These are phyloP conservation scores for Julus scandinavius DNA, from an alignment of 2,888 invertebrate species.

Conservation along the genomic window DNA sequence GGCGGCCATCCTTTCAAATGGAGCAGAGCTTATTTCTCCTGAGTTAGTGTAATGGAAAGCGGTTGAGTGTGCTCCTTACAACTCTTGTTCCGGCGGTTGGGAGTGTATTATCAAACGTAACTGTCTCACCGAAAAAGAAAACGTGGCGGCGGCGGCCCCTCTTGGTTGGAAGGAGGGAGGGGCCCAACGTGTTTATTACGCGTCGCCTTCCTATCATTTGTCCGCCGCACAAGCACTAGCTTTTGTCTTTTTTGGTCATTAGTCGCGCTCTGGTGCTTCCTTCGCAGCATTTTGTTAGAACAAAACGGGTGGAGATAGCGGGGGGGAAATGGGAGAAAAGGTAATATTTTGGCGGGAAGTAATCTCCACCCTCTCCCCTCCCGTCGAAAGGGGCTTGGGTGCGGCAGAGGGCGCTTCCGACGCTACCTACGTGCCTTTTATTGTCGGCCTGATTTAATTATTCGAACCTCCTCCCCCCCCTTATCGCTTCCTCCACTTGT, in stretches of 20 bases:
- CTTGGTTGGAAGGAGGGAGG: not conserved
- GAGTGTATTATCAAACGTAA: not conserved
- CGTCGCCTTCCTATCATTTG: constrained; percentile 17
- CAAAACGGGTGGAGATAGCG: not conserved
- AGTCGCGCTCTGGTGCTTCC: constrained; percentile 1
- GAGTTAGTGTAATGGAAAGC: not conserved
- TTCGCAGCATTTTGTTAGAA: not conserved
- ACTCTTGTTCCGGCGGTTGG: not conserved
- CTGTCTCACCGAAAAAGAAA: too few species aligned
- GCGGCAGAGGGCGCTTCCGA: not conserved
- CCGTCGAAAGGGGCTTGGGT: not conserved
- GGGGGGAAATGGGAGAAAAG: too few species aligned
- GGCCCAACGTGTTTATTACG: not conserved
- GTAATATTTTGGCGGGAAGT: too few species aligned
- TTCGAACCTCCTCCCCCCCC: not conserved
- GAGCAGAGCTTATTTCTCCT: too few species aligned
- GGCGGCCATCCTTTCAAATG: not conserved
- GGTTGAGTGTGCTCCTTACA: not conserved
- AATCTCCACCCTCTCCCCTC: not conserved
- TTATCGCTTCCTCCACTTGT: constrained; percentile 18
- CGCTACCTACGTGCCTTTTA: not conserved
- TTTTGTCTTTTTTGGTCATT: constrained; percentile 11
- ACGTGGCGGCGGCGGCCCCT: not conserved
- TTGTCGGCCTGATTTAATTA: not conserved
- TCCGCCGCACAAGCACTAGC: not conserved